Conservation (phyloP, 2,888 invertebrate genomes). For the Camponotus fellah region DNA sequence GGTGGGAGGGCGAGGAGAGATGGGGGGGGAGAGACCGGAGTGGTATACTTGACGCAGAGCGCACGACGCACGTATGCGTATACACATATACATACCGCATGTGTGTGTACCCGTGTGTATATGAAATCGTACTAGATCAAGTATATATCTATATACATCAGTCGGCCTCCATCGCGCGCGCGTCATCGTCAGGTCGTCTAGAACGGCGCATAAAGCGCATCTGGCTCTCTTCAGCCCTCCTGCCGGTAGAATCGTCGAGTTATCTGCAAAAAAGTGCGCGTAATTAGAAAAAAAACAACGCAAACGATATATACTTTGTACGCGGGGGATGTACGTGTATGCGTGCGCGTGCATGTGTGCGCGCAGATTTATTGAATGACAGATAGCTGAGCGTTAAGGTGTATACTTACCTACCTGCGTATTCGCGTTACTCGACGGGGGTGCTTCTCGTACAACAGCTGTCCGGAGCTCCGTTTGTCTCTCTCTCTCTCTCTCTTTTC, state of each 20-base stretch:
- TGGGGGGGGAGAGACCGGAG: neutral
- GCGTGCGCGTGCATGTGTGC: neutral
- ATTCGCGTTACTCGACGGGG: neutral
- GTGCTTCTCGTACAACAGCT: constrained; percentile 13
- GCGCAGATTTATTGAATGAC: neutral
- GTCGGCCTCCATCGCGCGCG: constrained; percentile 46
- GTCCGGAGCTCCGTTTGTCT: constrained; percentile 1
- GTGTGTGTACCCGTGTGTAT: neutral
- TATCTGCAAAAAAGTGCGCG: neutral
- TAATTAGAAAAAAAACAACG: neutral
- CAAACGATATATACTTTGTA: neutral
- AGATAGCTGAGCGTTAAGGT: neutral
- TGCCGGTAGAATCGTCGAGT: neutral
- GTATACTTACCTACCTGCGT: neutral
- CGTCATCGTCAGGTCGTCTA: constrained; percentile 18
- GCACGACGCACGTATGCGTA: neutral
- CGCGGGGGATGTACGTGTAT: neutral
- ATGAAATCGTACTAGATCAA: constrained; percentile 26
- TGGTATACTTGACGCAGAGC: neutral
- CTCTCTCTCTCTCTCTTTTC: neutral
- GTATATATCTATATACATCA: constrained; percentile 20
- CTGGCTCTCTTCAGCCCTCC: neutral
- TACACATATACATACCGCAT: neutral
- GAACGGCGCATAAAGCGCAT: constrained; percentile 29
- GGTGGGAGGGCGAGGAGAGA: neutral